Base-by-base conservation (phyloP, 2,888 invertebrate genomes). In the Prostheceraeus crozeri region DNA sequence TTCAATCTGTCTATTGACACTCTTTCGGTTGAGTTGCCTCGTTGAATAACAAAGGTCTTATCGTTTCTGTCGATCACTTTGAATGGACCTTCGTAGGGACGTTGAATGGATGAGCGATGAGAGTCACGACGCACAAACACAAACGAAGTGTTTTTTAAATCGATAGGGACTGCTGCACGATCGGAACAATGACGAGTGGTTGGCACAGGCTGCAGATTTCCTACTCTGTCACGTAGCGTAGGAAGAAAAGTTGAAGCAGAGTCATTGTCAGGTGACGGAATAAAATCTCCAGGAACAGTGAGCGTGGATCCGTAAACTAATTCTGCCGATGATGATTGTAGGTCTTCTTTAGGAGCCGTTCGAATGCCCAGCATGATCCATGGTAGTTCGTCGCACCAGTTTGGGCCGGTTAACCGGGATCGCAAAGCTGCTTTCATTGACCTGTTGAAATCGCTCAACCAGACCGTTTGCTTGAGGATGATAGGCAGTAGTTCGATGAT, bases 391-490 rank as follows among this genome's bases (percentile, higher is more conserved):
- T 65, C 63, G 1, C 63, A 35, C 71, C 73, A 74, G n/a, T 14
- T 19, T 40, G n/a, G 40, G 31, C 64, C 35, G n/a, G 25, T 45
- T 21, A 57, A 25, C 10, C 27, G 57, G 6, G 64, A 45, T 57
- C 57, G 69, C 19, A 75, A 61, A 0, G 77, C 71, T 1, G 74
- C 67, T 66, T 75, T 77, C 56, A 77, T 62, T 6, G 69, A 68
- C 1, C 77, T n/a, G 65, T 62, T 78, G 77, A 58, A 72, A 70
- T 3, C 75, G 64, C 62, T 78, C 75, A 2, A 77, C 68, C 55
- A 76, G 67, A 1, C 75, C 76, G 56, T 78, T 77, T 0, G 72
- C 64, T 40, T 69, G 66, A 25, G 76, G 40, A 25, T 62, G 45
- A 35, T 59, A 57, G 30, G 57, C 36, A 27, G 36, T 35, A 19